These are phyloP conservation scores for Hafferia zeledoni DNA, from an alignment of 2,797 vertebrate genomes.

Conservation along the genomic window DNA sequence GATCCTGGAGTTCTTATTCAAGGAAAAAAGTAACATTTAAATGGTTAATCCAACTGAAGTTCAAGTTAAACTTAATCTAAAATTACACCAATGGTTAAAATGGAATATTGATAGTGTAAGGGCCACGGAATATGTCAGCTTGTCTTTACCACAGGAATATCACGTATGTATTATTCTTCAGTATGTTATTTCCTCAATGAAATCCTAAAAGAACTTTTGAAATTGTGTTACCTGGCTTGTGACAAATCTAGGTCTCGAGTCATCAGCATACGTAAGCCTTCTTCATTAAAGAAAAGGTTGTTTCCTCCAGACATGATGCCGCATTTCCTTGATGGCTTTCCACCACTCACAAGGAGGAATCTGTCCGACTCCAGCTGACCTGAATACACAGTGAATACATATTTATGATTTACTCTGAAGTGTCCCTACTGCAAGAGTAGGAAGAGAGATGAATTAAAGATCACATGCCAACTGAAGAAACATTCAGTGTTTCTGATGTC, in stretches of 20 bases:
- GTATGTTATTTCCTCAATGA: background rate
- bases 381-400: constrained; percentile 58
- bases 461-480: background rate
- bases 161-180: background rate
- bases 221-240: constrained; percentile 89
- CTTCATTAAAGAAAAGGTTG: constrained; percentile 97
- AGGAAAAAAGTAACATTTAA: background rate
- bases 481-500: background rate
- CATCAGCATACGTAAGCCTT: constrained; percentile 95
- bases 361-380: constrained; percentile 88
- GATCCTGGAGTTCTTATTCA: background rate
- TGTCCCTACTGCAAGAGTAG: background rate
- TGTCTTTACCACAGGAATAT: background rate
- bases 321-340: constrained; percentile 96
- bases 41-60: background rate
- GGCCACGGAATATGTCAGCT: background rate
- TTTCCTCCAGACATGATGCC: constrained; percentile 97
- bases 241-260: constrained; percentile 94
- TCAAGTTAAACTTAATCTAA: background rate
- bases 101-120: background rate
- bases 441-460: constrained; percentile 26
- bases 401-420: constrained; percentile 26
- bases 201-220: constrained; percentile 1
- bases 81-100: background rate
- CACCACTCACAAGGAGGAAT: constrained; percentile 91